phyloP scores from a whole-genome alignment of 1,140 invertebrate species.

The Aphis gossypii region DNA sequence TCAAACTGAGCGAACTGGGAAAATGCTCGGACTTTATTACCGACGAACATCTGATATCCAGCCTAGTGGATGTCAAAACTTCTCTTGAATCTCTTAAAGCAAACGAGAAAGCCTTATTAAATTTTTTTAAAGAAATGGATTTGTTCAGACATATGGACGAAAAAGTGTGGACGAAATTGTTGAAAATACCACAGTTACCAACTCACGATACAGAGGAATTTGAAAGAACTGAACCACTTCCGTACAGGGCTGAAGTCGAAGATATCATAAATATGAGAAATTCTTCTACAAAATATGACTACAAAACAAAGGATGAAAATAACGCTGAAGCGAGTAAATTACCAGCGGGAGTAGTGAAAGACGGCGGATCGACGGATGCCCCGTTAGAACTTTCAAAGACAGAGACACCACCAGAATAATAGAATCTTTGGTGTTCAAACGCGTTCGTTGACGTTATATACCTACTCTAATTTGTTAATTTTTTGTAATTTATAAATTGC shows the following conservation, averaged over 20 bases:
- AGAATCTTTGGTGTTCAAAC: not conserved
- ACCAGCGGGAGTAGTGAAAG: too few relatives aligned
- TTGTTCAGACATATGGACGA: not conserved
- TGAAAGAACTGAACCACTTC: not conserved
- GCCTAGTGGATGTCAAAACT: rapidly evolving
- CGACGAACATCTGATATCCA: not conserved
- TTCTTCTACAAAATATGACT: not conserved
- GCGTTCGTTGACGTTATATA: not conserved
- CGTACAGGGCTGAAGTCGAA: not conserved
- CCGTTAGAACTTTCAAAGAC: too few relatives aligned
- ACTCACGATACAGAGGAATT: not conserved
- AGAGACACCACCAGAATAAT: not conserved
- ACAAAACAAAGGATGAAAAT: too few relatives aligned
- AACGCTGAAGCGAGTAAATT: too few relatives aligned
- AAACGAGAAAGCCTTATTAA: not conserved
- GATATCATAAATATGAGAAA: not conserved
- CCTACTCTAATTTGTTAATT: not conserved
- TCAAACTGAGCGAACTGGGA: not conserved
- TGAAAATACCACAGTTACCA: not conserved
- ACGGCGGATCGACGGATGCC: rapidly evolving
- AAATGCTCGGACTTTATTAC: not conserved
- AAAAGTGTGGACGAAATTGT: not conserved
- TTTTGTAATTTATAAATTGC: not conserved
- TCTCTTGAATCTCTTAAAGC: not conserved
- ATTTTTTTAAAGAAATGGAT: not conserved